A percentile compares a stretch with the other conserved stretches of the same genome.
phyloP scores from a whole-genome alignment of 2,888 invertebrate genomes.

The Cataglyphis livida region DNA sequence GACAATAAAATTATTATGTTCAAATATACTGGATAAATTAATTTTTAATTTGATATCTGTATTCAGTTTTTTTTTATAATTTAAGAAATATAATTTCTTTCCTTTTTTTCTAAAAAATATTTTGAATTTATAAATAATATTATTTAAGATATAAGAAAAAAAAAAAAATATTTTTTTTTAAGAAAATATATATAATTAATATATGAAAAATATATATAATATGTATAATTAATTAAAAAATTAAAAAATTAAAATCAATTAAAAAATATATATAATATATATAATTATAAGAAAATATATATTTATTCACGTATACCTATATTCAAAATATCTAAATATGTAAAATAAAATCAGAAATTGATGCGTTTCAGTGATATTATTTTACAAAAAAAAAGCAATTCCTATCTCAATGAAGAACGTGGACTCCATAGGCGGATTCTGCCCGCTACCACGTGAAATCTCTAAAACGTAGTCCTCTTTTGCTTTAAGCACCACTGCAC shows the following conservation, averaged over 20 bases:
- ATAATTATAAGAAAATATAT: too few species aligned
- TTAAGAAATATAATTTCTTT: background rate
- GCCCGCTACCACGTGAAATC: background rate
- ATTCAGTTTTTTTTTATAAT: background rate
- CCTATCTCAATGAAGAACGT: background rate
- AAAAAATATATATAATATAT: too few species aligned
- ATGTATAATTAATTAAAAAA: too few species aligned
- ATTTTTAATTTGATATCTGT: background rate
- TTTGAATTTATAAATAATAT: background rate
- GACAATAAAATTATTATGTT: background rate
- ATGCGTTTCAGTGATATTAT: background rate
- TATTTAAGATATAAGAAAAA: background rate
- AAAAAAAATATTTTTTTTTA: too few species aligned
- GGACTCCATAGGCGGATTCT: background rate
- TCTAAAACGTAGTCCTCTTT: background rate
- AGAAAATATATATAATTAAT: too few species aligned
- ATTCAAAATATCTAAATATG: background rate
- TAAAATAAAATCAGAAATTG: background rate
- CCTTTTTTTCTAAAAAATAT: background rate
- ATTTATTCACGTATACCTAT: background rate
- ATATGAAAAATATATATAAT: too few species aligned
- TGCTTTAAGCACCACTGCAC: constrained; percentile 20
- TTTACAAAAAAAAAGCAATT: constrained; percentile 6
- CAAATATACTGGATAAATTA: background rate
- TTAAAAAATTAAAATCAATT: too few species aligned